phyloP scores from a whole-genome alignment of 2,797 vertebrate genomes.

The Lacerta bilineata region DNA sequence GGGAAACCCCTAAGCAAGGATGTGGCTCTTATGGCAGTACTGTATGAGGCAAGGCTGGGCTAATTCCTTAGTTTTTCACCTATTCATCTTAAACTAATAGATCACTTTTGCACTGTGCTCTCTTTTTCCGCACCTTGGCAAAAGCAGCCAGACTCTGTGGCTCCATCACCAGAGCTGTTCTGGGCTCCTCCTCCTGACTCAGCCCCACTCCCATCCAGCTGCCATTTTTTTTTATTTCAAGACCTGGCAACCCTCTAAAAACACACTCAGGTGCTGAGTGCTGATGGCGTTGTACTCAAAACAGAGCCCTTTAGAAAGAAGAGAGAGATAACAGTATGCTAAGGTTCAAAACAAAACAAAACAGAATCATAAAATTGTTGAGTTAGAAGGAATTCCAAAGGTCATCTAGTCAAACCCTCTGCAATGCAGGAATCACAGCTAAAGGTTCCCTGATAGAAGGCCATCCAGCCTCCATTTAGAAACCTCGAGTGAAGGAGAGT shows the following conservation, averaged over 20 bases:
- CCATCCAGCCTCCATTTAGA: too few species aligned
- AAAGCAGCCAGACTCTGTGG: neutral
- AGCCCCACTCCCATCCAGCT: too few species aligned
- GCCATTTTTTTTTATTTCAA: neutral
- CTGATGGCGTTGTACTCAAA: neutral
- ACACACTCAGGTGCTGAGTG: neutral
- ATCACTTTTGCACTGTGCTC: too few species aligned
- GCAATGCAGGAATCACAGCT: too few species aligned
- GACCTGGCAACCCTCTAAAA: neutral
- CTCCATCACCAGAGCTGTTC: too few species aligned
- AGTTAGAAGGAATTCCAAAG: too few species aligned
- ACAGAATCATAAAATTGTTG: too few species aligned
- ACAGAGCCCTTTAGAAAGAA: neutral
- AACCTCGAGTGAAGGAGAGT: too few species aligned
- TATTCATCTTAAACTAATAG: neutral
- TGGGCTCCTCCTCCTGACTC: too few species aligned
- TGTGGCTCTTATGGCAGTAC: neutral
- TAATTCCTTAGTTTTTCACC: neutral
- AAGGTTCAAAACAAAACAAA: neutral
- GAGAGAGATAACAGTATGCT: neutral
- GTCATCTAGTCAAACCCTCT: too few species aligned
- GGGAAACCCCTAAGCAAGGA: neutral
- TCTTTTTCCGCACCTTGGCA: neutral
- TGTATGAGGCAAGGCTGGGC: neutral
- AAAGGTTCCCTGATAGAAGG: too few species aligned